phyloP scores from a whole-genome alignment of 2,888 invertebrate species.

The Heliconius charithonia region DNA sequence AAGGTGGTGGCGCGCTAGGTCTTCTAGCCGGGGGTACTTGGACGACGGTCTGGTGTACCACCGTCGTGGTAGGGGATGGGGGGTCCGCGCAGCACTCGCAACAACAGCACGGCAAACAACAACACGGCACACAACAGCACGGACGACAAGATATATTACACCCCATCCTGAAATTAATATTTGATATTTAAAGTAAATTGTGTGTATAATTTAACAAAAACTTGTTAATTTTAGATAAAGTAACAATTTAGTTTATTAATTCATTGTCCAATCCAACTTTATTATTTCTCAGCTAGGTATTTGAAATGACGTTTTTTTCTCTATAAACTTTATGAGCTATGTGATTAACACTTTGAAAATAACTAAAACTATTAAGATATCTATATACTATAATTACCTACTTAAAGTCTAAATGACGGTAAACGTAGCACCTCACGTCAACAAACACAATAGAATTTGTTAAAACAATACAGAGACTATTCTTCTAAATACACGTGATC shows the following conservation, averaged over 20 bases:
- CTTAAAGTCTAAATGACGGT: neutral
- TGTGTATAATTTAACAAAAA: neutral
- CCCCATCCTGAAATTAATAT: constrained; percentile 68
- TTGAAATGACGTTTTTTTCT: neutral
- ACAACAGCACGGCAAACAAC: constrained; percentile 73
- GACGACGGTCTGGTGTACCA: constrained; percentile 57
- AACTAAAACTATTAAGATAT: constrained; percentile 2
- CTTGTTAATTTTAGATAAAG: neutral
- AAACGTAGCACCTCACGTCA: neutral
- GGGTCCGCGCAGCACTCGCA: constrained; percentile 71
- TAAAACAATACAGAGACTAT: neutral
- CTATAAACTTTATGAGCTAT: neutral
- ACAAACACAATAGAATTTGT: neutral
- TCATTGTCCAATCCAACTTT: neutral
- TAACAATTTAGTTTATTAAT: neutral
- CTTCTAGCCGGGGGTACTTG: constrained; percentile 49
- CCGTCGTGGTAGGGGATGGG: constrained; percentile 53
- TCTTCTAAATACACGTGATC: neutral
- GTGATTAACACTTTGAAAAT: neutral
- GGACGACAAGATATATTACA: constrained; percentile 75
- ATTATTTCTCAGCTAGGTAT: neutral
- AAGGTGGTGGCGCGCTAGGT: constrained; percentile 62
- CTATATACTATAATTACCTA: neutral
- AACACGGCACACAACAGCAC: constrained; percentile 73
- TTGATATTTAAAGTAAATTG: neutral